Evolutionary conservation across 2,797 vertebrate species (phyloP).

Genomic region (Margarornis squamiger): DNA sequence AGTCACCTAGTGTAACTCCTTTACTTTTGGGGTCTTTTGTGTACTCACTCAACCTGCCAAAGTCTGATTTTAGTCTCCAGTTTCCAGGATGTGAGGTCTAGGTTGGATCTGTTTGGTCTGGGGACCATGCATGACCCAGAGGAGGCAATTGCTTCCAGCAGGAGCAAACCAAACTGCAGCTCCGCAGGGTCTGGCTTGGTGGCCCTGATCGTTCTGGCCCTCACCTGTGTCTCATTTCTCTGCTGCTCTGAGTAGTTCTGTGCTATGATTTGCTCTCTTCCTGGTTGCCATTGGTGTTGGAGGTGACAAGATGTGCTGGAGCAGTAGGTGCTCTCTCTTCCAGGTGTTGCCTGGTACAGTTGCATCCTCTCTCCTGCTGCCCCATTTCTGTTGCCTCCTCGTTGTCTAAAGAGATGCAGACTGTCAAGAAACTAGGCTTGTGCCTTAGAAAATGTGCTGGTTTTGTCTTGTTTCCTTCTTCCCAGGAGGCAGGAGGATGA

Average conservation of each 20-base stretch:
- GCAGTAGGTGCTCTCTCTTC: not conserved
- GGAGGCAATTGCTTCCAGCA: not conserved
- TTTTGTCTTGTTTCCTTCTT: not conserved
- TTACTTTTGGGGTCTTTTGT: fast-evolving
- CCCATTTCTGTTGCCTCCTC: not conserved
- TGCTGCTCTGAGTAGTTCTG: not conserved
- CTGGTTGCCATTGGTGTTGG: not conserved
- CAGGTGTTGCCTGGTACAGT: not conserved
- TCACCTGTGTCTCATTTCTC: not conserved
- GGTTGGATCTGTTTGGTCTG: not conserved
- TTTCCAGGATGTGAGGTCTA: not conserved
- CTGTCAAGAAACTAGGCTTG: not conserved
- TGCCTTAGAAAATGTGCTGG: not conserved
- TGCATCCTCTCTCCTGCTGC: not conserved
- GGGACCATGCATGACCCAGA: not conserved
- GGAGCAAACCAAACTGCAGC: not conserved
- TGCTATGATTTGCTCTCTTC: not conserved
- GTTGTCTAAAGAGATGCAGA: fast-evolving
- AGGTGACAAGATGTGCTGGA: not conserved
- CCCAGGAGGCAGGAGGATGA: not conserved
- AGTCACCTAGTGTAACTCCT: not conserved
- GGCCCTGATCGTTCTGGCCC: not conserved
- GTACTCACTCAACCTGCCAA: fast-evolving
- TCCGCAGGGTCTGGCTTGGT: fast-evolving
- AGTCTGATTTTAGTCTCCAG: not conserved